Conservation (phyloP, 2,797 vertebrate genomes). For the Galaxias olidus region DNA sequence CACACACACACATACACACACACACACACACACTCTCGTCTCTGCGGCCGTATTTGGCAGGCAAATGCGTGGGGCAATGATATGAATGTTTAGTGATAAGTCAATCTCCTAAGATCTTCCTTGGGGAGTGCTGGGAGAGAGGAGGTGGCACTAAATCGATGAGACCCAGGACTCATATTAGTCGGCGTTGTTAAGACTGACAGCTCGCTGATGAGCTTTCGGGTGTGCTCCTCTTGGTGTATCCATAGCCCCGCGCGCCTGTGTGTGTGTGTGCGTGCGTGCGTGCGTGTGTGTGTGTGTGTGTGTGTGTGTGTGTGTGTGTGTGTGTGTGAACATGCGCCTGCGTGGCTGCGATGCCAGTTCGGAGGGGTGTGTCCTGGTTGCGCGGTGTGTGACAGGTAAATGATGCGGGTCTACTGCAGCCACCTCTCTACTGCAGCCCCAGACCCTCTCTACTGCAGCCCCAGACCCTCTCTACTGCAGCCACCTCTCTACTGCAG, state of each 20-base stretch:
- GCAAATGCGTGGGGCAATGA: conserved; percentile 45
- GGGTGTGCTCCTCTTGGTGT: background rate
- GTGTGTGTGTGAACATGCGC: background rate
- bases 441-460: too few species aligned
- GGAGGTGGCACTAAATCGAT: conserved; percentile 64
- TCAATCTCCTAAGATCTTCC: conserved; percentile 55
- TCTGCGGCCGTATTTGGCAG: conserved; percentile 31
- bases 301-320: background rate
- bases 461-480: too few species aligned
- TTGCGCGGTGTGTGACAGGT: too few species aligned
- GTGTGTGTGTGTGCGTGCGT: background rate
- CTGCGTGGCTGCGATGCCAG: too few species aligned
- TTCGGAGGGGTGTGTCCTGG: too few species aligned
- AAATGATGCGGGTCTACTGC: too few species aligned
- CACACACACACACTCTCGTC: background rate
- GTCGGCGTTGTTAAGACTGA: conserved; percentile 55
- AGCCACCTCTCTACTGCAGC: too few species aligned
- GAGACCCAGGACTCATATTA: conserved; percentile 59
- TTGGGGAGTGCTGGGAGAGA: conserved; percentile 36
- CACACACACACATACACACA: conserved; percentile 19
- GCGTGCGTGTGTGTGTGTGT: too few species aligned
- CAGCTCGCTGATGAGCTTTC: conserved; percentile 46
- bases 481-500: too few species aligned
- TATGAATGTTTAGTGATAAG: conserved; percentile 43
- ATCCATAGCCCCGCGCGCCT: background rate